Evolutionary conservation across 1,140 invertebrate genomes (phyloP).

Genomic region (Leptinotarsa lineolata): DNA sequence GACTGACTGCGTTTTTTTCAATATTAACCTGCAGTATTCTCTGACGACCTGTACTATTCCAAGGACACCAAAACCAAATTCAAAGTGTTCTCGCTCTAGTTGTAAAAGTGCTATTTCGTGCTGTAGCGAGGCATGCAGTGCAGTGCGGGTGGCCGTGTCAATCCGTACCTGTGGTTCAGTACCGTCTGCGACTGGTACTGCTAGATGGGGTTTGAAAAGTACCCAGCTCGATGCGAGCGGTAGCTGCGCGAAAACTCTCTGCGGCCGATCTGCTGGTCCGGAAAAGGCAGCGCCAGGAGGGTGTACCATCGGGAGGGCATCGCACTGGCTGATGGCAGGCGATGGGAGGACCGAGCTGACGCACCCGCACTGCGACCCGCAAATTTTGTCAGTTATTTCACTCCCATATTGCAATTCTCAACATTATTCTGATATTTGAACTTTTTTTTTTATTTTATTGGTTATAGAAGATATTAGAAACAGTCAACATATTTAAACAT

Average conservation of each 20-base stretch:
- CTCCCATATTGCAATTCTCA: too few species aligned
- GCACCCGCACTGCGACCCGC: conserved; percentile 54
- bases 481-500: too few species aligned
- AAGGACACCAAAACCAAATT: neutral
- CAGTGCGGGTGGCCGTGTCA: conserved; percentile 41
- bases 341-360: conserved; percentile 58
- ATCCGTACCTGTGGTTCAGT: conserved; percentile 27
- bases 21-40: too few species aligned
- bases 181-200: conserved; percentile 1
- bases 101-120: neutral
- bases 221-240: conserved; percentile 76
- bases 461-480: too few species aligned
- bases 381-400: conserved; percentile 21
- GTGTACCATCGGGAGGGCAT: conserved; percentile 85
- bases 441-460: too few species aligned
- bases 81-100: neutral
- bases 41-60: neutral
- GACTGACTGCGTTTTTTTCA: too few species aligned
- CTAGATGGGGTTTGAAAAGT: conserved; percentile 74
- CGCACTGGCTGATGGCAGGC: conserved; percentile 58
- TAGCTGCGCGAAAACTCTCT: conserved; percentile 78
- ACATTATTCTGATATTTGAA: too few species aligned
- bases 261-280: conserved; percentile 85
- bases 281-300: conserved; percentile 85
- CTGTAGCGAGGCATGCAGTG: conserved; percentile 36